Evolutionary conservation across 2,113 vertebrate species (phyloP).

Genomic region (Oryzias javanicus): DNA sequence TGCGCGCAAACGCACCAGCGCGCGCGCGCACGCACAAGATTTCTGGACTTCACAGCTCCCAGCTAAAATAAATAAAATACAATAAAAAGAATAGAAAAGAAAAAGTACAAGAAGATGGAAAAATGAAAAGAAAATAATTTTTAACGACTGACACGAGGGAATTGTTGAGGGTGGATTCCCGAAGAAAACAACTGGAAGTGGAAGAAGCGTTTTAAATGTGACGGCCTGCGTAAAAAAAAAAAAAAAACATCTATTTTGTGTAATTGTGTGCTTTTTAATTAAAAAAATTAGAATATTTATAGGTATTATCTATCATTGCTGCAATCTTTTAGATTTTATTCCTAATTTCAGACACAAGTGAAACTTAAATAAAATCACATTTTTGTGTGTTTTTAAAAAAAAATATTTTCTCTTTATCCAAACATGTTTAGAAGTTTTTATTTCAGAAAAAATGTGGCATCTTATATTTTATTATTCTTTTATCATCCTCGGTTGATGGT

Average conservation of each 20-base stretch:
- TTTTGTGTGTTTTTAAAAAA: no score
- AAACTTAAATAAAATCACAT: no score
- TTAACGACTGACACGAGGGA: slow-evolving; percentile 68
- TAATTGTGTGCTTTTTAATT: neutral
- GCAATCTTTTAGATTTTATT: neutral
- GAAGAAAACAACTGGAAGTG: slow-evolving; percentile 65
- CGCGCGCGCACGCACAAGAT: slow-evolving; percentile 19
- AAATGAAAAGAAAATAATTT: slow-evolving; percentile 72
- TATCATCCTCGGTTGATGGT: neutral
- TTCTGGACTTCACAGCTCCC: slow-evolving; percentile 62
- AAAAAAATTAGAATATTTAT: neutral
- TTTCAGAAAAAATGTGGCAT: neutral
- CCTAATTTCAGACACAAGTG: neutral
- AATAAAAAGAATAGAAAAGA: slow-evolving; percentile 20
- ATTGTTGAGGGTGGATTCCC: slow-evolving; percentile 54
- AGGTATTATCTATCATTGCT: neutral
- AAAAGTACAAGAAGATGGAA: slow-evolving; percentile 55
- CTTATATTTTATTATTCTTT: neutral
- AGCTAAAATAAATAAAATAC: slow-evolving; percentile 67
- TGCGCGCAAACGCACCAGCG: slow-evolving; percentile 23
- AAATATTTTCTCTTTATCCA: no score
- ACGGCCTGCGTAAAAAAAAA: slow-evolving; percentile 55
- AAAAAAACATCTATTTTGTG: slow-evolving; percentile 21
- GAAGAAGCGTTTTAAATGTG: slow-evolving; percentile 55
- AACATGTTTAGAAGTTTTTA: no score